phyloP scores from a whole-genome alignment of 2,113 vertebrate genomes.

The Vimba vimba region DNA sequence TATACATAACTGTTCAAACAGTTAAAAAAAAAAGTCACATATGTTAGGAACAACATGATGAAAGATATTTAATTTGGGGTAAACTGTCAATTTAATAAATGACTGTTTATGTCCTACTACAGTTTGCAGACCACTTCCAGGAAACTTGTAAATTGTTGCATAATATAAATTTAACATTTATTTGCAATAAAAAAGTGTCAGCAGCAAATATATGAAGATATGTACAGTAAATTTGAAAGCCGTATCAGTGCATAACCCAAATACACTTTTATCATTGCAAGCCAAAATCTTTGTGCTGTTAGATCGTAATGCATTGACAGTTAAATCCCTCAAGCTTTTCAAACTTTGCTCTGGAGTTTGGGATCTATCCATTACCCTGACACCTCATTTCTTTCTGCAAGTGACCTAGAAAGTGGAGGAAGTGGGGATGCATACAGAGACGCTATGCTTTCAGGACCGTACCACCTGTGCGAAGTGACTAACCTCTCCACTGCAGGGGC shows the following conservation, averaged over 20 bases:
- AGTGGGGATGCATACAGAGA: conserved; percentile 45
- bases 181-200: not conserved
- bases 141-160: not conserved
- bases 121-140: not conserved
- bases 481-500: conserved; percentile 25
- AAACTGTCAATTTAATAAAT: not conserved
- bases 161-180: not conserved
- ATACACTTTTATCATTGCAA: conserved; percentile 59
- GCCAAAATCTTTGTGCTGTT: conserved; percentile 64
- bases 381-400: conserved; percentile 64
- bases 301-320: conserved; percentile 59
- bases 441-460: conserved; percentile 12
- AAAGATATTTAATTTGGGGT: not conserved
- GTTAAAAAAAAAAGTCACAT: not conserved
- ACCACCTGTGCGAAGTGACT: conserved; percentile 27
- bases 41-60: not conserved
- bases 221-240: conserved; percentile 40
- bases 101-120: not conserved
- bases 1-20: too few relatives aligned
- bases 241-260: conserved; percentile 62
- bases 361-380: conserved; percentile 72
- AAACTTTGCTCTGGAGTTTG: conserved; percentile 69
- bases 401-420: conserved; percentile 69
- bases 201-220: not conserved
- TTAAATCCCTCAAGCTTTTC: conserved; percentile 64